phyloP scores from a whole-genome alignment of 2,888 invertebrate genomes.

The Drosophila infuscata region DNA sequence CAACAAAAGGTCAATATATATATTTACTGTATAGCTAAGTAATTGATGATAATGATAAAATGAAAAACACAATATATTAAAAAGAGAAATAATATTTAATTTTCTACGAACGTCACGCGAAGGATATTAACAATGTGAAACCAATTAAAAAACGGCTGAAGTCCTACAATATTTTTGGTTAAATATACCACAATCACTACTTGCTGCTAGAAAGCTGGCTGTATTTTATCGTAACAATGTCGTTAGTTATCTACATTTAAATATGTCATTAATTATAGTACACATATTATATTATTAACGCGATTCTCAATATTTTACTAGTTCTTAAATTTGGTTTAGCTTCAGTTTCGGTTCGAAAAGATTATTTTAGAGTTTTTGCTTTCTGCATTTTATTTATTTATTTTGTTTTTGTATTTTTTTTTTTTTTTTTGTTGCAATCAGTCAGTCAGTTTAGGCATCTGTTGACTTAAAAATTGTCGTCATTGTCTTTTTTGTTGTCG shows the following conservation, averaged over 20 bases:
- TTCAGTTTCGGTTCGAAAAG: slow-evolving; percentile 53
- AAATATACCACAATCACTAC: slow-evolving; percentile 76
- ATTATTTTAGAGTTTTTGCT: slow-evolving; percentile 33
- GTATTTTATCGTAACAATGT: slow-evolving; percentile 64
- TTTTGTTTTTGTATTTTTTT: not conserved
- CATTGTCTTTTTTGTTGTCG: slow-evolving; percentile 76
- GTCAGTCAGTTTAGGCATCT: slow-evolving; percentile 82
- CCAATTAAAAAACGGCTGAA: slow-evolving; percentile 35
- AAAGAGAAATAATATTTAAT: slow-evolving; percentile 17
- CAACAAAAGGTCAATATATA: not conserved
- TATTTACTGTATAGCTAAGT: not conserved
- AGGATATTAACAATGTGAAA: slow-evolving; percentile 33
- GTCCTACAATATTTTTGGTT: slow-evolving; percentile 65
- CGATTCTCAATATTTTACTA: slow-evolving; percentile 67
- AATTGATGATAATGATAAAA: slow-evolving; percentile 1
- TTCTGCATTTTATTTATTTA: slow-evolving; percentile 26
- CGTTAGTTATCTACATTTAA: slow-evolving; percentile 72
- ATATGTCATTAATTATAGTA: slow-evolving; percentile 51
- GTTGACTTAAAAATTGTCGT: slow-evolving; percentile 77
- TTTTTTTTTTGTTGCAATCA: slow-evolving; percentile 55
- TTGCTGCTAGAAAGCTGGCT: slow-evolving; percentile 75
- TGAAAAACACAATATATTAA: slow-evolving; percentile 1
- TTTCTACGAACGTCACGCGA: not conserved
- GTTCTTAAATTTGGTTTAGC: slow-evolving; percentile 42
- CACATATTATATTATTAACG: slow-evolving; percentile 50